Evolutionary conservation across 2,797 vertebrate genomes (phyloP).

Genomic region (Synanceia verrucosa): DNA sequence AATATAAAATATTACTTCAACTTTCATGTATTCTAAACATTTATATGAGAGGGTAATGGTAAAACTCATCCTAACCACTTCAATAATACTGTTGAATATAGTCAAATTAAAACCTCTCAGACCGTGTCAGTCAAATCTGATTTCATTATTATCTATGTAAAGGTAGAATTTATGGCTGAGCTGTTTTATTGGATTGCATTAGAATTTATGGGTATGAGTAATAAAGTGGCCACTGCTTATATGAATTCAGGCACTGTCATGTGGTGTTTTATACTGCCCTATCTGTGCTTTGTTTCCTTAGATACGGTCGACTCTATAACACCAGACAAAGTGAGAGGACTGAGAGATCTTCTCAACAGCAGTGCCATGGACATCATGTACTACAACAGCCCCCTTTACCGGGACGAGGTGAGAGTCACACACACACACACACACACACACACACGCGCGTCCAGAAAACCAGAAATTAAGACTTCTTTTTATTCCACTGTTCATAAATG

Average conservation of each 20-base stretch:
- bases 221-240: background rate
- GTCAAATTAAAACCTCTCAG: background rate
- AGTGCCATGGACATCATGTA: constrained; percentile 99
- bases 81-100: too few species aligned
- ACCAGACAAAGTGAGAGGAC: constrained; percentile 95
- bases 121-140: background rate
- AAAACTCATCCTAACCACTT: too few species aligned
- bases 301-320: constrained; percentile 99
- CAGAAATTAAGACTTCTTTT: background rate
- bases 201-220: background rate
- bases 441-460: constrained; percentile 1
- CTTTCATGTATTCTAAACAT: too few species aligned
- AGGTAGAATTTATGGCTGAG: too few species aligned
- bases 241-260: background rate
- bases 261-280: constrained; percentile 1
- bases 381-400: constrained; percentile 97
- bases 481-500: background rate
- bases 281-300: constrained; percentile 60
- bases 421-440: too few species aligned
- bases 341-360: constrained; percentile 97
- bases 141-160: background rate
- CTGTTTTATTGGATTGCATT: background rate
- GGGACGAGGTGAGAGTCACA: constrained; percentile 89
- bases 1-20: too few species aligned
- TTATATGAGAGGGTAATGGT: too few species aligned